A percentile compares a stretch with the other conserved stretches of the same genome.
phyloP scores from a whole-genome alignment of 2,888 invertebrate genomes.

The Plutella xylostella region DNA sequence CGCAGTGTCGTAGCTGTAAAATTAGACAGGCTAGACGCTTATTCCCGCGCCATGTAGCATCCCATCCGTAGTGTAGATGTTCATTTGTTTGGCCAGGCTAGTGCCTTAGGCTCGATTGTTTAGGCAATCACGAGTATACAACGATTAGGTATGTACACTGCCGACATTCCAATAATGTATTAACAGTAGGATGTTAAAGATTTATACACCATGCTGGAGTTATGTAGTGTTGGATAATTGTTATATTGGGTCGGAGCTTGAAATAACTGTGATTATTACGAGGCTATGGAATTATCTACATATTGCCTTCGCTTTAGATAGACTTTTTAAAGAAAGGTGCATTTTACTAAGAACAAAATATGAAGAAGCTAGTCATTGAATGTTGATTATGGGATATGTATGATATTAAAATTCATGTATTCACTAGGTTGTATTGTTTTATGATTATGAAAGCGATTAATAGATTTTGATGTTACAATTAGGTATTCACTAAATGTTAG shows the following conservation, averaged over 20 bases:
- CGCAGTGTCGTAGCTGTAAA: too few relatives aligned
- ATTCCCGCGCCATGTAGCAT: too few relatives aligned
- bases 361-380: constrained; percentile 42
- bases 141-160: background rate
- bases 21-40: too few relatives aligned
- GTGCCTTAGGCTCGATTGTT: too few relatives aligned
- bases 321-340: constrained; percentile 25
- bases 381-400: constrained; percentile 6
- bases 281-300: background rate
- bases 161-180: background rate
- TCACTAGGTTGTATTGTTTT: background rate
- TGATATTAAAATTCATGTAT: background rate
- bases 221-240: background rate
- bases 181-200: background rate
- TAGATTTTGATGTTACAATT: background rate
- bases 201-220: background rate
- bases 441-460: background rate
- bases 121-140: background rate
- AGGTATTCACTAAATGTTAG: background rate
- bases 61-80: too few relatives aligned
- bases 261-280: constrained; percentile 1
- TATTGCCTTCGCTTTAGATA: constrained; percentile 11
- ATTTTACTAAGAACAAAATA: constrained; percentile 30
- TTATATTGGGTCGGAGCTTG: background rate
- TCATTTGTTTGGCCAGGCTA: too few relatives aligned